Base-by-base conservation (phyloP, 2,797 vertebrate species). In the Eulemur coronatus region DNA sequence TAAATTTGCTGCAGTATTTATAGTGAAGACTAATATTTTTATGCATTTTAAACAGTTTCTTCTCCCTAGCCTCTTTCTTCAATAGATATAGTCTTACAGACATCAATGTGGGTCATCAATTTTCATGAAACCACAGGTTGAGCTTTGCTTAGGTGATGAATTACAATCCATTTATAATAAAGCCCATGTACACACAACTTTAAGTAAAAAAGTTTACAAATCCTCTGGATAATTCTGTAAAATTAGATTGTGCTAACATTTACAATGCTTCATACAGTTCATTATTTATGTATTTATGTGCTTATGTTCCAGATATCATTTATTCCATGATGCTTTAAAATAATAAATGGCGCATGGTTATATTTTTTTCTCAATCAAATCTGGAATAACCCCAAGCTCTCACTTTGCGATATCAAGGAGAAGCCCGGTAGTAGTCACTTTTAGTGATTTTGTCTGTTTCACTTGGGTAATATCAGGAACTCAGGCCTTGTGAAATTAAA, bases 11-110 rank as follows among this genome's bases (percentile, higher is more conserved):
- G 30, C 52, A 91, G 41, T 94, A 93, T 97, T 97, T 95, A 97
- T 86, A 91, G 84, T 78, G 59, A 85, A 4, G 30, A 75, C 79
- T 85, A 94, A 96, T 96, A 96, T 80, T 96, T 94, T 97, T 97
- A 96, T 93, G 86, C 84, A 90, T 96, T 97, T 96, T 95, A 95
- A 97, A 93, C 12, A 96, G 88, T 93, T 92, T 91, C 63, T 96
- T 97, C 35, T 95, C 93, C 84, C 79, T 4, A 84, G 28, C 65
- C 75, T 91, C 67, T 94, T 96, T 93, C 82, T 96, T 94, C 79
- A 72, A 35, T 89, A 84, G 65, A 72, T 95, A 91, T 0, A 87
- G 26, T 84, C 57, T 73, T 92, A 79, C 13, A 96, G 55, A 93
- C 24, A 33, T 94, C 0, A 4, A 57, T 87, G 28, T 43, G 43